Evolutionary conservation across 2,888 invertebrate genomes (phyloP), one percentile per base, ranked within the genome.

Genomic region (Tiliacea aurago): DNA sequence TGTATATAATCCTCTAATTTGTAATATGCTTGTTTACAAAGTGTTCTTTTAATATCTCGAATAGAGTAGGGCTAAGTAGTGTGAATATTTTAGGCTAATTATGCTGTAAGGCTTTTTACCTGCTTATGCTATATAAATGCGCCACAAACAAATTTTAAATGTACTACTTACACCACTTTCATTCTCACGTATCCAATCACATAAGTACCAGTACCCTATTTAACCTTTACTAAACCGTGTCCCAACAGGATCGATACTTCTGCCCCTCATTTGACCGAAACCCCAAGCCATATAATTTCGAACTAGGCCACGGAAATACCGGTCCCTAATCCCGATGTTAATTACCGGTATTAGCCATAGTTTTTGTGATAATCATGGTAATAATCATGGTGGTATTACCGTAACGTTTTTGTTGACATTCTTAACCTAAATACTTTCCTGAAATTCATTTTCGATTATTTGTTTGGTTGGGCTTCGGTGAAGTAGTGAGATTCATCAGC

Each of bases 281-380:
- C 37, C 56, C 63, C 43, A 23, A 58, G 64, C 56, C 41, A n/a
- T 63, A 67, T 67, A 73, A 81, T 71, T 74, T 18, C 15, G 11
- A 84, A 84, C 70, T 72, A 84, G 82, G 84, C 45, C 69, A 83
- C 53, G 20, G 43, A 15, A 51, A 55, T 23, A 49, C 73, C 63
- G 6, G 49, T 41, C n/a, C 56, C 43, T 77, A 59, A 71, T 49
- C 80, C 63, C n/a, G 4, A 23, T 43, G 11, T 71, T 73, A 84
- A 77, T 81, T 76, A 56, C 1, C 43, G 11, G 53, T 62, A 67
- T 76, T 67, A 78, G 58, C 49, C 70, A 75, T 55, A 62, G 64
- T 43, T 43, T 63, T 49, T 51, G 43, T 53, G 58, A 73, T 81
- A 64, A 80, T 72, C 20, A 56, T 28, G 55, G 55, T n/a, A 62